Evolutionary conservation across 2,888 invertebrate species (phyloP), one percentile per base, ranked within the genome.

Genomic region (Amorpha juglandis): DNA sequence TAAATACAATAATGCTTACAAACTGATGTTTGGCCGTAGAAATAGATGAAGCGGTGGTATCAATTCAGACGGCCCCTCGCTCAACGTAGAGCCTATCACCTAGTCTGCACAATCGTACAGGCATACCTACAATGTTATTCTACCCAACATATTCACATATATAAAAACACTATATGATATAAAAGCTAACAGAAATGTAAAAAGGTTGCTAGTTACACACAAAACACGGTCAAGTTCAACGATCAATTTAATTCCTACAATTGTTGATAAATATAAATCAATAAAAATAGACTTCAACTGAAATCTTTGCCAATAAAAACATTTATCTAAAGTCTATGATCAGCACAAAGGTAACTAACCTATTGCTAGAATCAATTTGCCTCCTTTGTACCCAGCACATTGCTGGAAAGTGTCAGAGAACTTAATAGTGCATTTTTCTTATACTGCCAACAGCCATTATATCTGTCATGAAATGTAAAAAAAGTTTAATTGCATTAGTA

Each of bases 401-500:
- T 77, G 74, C 71, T 69, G 65, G 67, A 71, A 76, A 71, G 27
- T 35, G 35, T 19, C 53, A 53, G 52, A 33, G 35, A 53, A 63
- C 45, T 47, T 52, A 66, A 63, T 45, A 63, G 33, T 27, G 58
- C 52, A 53, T 21, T 64, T 64, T 42, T 63, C 33, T 53, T 38
- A 52, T n/a, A 35, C 19, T 63, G 52, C 47, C 51, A 62, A 62
- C 52, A 51, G 42, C 51, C 52, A 62, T 65, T 65, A 27, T n/a
- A 16, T 16, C 70, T 77, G 79, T 75, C 71, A 62, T 16, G 50
- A 63, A 33, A 63, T 53, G 52, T 38, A 47, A 63, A 63, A 63
- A 67, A 83, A 83, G 71, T 71, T 7, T 82, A 83, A 86, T 85
- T 81, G 77, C 76, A 82, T 83, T 80, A 81, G 74, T 74, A 73